Evolutionary conservation across 2,888 invertebrate genomes (phyloP), one percentile per base, ranked within the genome.

Genomic region (Pristionchus entomophagus): DNA sequence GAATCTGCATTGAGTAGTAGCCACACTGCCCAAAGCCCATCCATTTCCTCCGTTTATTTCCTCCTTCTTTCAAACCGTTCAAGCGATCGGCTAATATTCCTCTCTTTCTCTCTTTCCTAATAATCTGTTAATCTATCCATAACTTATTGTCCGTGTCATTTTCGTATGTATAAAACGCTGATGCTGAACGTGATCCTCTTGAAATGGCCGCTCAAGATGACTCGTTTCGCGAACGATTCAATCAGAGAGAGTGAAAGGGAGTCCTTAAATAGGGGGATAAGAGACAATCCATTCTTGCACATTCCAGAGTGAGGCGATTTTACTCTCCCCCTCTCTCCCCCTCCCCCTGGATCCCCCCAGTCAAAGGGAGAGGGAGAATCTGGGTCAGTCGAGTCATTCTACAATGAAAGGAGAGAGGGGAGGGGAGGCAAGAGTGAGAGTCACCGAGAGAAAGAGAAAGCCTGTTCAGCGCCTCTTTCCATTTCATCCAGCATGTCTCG

Each of bases 301-400:
- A 59, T 82, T 82, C 82, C 82, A 53, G 38, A 53, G 26, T 38
- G 82, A 38, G 56, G 53, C 56, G 56, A 41, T 51, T 51, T 84
- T 29, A 35, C 49, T 84, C 62, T 83, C 51, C 19, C 45, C 32
- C 51, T 41, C 83, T 19, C 32, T 83, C 49, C 32, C 65, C 45
- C 65, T 19, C 10, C n/a, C 69, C 69, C 22, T 65, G 38, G 38
- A 82, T 59, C 56, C 35, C 38, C 49, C 12, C 59, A 22, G 26
- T 84, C 62, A 62, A 45, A 22, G 26, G 29, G 80, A 51, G 32
- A 26, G 62, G 35, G 17, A 56, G 83, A 38, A 84, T 84, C 53
- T 84, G 65, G 83, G 83, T 84, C 83, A 84, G 62, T 65, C 65
- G 65, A 84, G 83, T 84, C 83, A 84, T 73, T 82, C 82, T 59